Evolutionary conservation across 2,113 vertebrate species (phyloP).

Genomic region (Serilophus lunatus): DNA sequence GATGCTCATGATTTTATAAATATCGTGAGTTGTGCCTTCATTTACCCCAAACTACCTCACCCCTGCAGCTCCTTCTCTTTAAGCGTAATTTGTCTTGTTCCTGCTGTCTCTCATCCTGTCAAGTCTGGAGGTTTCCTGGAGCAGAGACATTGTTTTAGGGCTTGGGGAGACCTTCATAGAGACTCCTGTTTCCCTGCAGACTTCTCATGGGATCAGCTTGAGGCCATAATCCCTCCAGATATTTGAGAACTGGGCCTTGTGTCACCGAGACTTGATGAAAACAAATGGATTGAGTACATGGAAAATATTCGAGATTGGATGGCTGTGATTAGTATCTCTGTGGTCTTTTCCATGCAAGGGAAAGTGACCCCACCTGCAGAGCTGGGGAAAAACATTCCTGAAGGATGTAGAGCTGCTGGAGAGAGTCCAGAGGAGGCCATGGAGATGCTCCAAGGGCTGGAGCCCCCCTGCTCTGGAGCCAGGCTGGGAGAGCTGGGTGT

Average conservation of each 20-base stretch:
- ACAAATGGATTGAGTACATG: background rate
- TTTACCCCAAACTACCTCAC: background rate
- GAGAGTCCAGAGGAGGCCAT: background rate
- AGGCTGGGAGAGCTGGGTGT: background rate
- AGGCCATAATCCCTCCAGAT: background rate
- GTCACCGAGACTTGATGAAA: background rate
- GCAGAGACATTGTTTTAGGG: background rate
- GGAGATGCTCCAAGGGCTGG: background rate
- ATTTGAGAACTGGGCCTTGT: background rate
- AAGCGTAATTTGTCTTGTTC: background rate
- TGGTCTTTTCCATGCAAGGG: background rate
- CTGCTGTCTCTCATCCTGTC: background rate
- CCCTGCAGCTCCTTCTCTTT: background rate
- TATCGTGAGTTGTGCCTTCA: background rate
- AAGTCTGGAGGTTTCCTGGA: background rate
- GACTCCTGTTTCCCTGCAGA: background rate
- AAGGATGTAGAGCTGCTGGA: background rate
- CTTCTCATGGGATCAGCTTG: background rate
- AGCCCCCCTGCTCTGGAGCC: background rate
- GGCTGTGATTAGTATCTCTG: background rate
- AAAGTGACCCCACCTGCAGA: background rate
- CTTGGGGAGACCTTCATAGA: background rate
- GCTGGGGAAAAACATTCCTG: too few species aligned
- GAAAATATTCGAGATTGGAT: background rate
- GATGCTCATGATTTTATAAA: background rate